Base-by-base conservation (phyloP, 2,113 vertebrate species). In the Brevimyrus niger region DNA sequence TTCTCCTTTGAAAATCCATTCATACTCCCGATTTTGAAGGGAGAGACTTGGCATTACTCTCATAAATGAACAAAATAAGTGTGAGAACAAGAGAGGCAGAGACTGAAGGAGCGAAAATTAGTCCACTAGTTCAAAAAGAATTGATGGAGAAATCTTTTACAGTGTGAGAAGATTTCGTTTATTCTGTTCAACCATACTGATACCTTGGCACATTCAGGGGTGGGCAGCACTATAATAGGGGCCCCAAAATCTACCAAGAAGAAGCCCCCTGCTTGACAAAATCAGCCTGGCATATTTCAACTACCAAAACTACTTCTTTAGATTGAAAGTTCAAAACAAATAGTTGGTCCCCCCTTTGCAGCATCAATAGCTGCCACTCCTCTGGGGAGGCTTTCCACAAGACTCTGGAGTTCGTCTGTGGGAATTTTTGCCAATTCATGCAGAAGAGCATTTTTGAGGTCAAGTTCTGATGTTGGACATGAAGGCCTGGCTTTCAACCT, bases 1-100 rank as follows among this genome's bases (percentile, higher is more conserved):
- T 88, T 90, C 89, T n/a, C 89, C 3, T 90, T 55, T 86, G 80
- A 91, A 91, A 90, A 83, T 50, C 4, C 55, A 23, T 89, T 84
- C 86, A 42, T 48, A 90, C 55, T 44, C 35, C 88, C 55, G 69
- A 55, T 19, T 23, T 13, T 46, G 19, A 47, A 61, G 88, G 80
- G 65, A 53, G 21, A 31, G 50, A 23, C 82, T 10, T 23, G 21
- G 5, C 21, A 3, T 55, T 58, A 84, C 42, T 58, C 80, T 86
- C 46, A 31, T 2, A 35, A 35, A n/a, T 69, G 48, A 55, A 73
- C 11, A 42, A 65, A 76, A 53, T 83, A 87, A 61, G 48, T 31
- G 35, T 84, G 82, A 38, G 84, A 58, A 58, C 15, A 46, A 76
- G 17, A 65, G 51, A 80, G 35, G 73, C 61, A 19, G 47, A 31